These are phyloP conservation scores for Bradysia coprophila DNA, from an alignment of 1,140 invertebrate genomes.

Conservation along the genomic window DNA sequence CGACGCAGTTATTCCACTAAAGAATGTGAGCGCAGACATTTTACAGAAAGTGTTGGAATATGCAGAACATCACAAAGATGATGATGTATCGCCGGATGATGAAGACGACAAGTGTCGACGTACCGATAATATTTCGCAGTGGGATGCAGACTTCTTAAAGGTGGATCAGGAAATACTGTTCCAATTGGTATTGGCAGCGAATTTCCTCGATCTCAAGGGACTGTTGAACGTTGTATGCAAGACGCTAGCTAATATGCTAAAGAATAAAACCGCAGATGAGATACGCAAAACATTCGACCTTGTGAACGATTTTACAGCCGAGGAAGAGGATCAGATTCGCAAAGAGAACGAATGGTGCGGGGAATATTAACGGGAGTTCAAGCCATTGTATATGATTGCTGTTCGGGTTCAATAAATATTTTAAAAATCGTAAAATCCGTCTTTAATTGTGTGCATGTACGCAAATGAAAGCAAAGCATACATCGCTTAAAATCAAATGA, in stretches of 20 bases:
- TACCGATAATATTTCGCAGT: slow-evolving; percentile 91
- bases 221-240: too few species aligned
- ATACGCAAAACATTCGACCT: too few species aligned
- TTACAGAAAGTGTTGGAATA: slow-evolving; percentile 87
- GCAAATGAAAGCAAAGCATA: too few species aligned
- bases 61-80: slow-evolving; percentile 83
- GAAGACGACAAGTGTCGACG: slow-evolving; percentile 92
- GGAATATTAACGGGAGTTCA: too few species aligned
- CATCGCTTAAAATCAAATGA: too few species aligned
- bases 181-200: neutral
- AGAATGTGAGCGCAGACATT: slow-evolving; percentile 93
- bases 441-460: too few species aligned
- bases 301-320: too few species aligned
- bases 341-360: slow-evolving; percentile 97
- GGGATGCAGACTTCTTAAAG: slow-evolving; percentile 95
- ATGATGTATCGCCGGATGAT: slow-evolving; percentile 81
- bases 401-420: too few species aligned
- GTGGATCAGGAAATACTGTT: slow-evolving; percentile 63
- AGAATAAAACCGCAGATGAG: too few species aligned
- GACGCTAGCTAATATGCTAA: too few species aligned
- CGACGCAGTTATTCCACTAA: slow-evolving; percentile 70
- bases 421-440: too few species aligned
- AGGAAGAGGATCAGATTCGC: slow-evolving; percentile 82
- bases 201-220: neutral
- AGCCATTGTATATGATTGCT: too few species aligned